phyloP scores from a whole-genome alignment of 2,888 invertebrate genomes.

The Stenodema calcarata region DNA sequence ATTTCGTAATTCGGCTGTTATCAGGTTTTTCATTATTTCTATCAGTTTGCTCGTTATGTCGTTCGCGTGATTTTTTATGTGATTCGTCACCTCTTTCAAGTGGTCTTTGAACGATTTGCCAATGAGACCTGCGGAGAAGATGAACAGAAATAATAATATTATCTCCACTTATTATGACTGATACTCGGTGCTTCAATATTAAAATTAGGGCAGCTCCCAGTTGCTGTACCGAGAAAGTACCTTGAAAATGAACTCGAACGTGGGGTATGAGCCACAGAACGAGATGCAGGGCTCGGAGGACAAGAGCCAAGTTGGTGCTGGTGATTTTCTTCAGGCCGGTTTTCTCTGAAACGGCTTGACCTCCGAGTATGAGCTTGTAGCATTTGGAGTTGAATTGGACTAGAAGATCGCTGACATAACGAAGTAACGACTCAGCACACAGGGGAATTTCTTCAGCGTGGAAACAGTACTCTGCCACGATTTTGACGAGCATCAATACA shows the following conservation, averaged over 20 bases:
- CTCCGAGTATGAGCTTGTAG: conserved; percentile 94
- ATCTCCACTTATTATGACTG: too few species aligned
- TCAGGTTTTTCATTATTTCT: conserved; percentile 84
- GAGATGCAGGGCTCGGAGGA: conserved; percentile 82
- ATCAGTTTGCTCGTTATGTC: conserved; percentile 93
- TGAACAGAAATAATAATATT: too few species aligned
- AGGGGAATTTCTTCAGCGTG: conserved; percentile 58
- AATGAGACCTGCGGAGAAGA: conserved; percentile 52
- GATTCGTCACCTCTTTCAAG: conserved; percentile 73
- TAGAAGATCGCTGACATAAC: conserved; percentile 86
- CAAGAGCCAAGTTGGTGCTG: conserved; percentile 88
- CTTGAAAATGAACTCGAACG: conserved; percentile 73
- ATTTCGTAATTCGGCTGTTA: conserved; percentile 78
- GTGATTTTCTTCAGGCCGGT: conserved; percentile 94
- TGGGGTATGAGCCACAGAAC: conserved; percentile 80
- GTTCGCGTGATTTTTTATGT: conserved; percentile 86
- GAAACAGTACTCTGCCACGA: conserved; percentile 92
- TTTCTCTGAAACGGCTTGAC: conserved; percentile 87
- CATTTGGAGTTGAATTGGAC: conserved; percentile 86
- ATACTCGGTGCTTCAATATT: too few species aligned
- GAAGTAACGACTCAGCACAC: conserved; percentile 76
- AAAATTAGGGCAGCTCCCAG: too few species aligned
- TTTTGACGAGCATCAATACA: conserved; percentile 84
- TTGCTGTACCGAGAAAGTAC: conserved; percentile 58
- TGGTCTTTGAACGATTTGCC: conserved; percentile 55